Evolutionary conservation across 2,888 invertebrate genomes (phyloP).

Genomic region (Heterodera filipjevi): DNA sequence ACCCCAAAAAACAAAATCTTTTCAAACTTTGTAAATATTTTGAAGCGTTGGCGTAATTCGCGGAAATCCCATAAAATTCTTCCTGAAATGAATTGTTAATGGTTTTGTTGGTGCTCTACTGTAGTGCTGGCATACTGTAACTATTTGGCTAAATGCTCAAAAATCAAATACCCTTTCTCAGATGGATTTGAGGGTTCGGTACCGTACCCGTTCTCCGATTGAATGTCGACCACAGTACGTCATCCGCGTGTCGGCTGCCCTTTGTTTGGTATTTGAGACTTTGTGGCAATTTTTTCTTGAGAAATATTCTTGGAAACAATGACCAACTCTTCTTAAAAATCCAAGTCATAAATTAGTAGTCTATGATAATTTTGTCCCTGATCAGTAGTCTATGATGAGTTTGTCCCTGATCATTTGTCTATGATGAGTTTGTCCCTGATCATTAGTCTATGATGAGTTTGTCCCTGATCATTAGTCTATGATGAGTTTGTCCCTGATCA

Average conservation of each 20-base stretch:
- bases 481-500: no score
- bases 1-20: neutral
- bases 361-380: no score
- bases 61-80: neutral
- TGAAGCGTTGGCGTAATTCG: neutral
- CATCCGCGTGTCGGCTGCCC: neutral
- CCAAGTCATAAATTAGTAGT: no score
- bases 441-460: no score
- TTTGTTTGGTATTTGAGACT: neutral
- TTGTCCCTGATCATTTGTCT: no score
- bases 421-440: no score
- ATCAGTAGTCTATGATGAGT: no score
- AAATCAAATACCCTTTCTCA: no score
- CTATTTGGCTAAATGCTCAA: no score
- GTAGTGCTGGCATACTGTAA: no score
- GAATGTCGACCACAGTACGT: neutral
- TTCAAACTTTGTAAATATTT: neutral
- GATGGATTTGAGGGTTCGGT: no score
- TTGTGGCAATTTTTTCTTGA: neutral
- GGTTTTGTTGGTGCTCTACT: neutral
- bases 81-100: neutral
- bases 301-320: neutral
- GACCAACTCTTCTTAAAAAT: neutral
- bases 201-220: neutral
- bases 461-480: no score